A percentile compares a stretch with the other conserved stretches of the same genome.
Conservation (phyloP, 2,888 invertebrate genomes). For the Troilus luridus region DNA sequence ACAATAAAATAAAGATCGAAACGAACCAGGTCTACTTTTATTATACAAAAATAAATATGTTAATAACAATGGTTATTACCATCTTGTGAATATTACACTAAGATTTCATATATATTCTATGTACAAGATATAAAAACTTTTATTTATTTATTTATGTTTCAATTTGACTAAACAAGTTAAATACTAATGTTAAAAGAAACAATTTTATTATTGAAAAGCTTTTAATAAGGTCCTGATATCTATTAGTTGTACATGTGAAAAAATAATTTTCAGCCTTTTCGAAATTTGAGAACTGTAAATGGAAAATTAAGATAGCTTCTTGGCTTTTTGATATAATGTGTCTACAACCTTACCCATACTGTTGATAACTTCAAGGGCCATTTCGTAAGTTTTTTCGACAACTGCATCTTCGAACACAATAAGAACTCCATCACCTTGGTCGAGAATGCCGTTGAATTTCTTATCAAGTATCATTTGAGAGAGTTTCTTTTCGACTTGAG, state of each 20-base stretch:
- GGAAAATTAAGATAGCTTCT: constrained; percentile 78
- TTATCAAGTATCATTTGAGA: constrained; percentile 99
- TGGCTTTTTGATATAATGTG: constrained; percentile 98
- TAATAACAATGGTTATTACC: constrained; percentile 52
- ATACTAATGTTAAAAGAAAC: constrained; percentile 57
- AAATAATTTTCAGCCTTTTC: constrained; percentile 60
- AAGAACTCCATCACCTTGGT: constrained; percentile 98
- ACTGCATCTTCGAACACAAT: constrained; percentile 97
- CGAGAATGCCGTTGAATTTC: constrained; percentile 96
- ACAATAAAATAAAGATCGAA: constrained; percentile 44
- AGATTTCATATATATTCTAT: constrained; percentile 56
- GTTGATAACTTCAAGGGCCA: constrained; percentile 96
- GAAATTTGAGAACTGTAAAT: constrained; percentile 51
- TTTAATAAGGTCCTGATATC: constrained; percentile 55
- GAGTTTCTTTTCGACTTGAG: constrained; percentile 96
- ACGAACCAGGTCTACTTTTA: constrained; percentile 39
- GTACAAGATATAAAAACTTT: constrained; percentile 56
- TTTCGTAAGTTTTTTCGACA: constrained; percentile 97
- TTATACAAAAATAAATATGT: constrained; percentile 59
- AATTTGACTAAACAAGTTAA: constrained; percentile 56
- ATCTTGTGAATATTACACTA: constrained; percentile 52
- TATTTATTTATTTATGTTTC: constrained; percentile 24
- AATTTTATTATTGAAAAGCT: constrained; percentile 56
- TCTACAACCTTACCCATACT: constrained; percentile 99
- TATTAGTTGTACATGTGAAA: constrained; percentile 60